A percentile compares a stretch with the other conserved stretches of the same genome.
Evolutionary conservation across 1,140 invertebrate genomes (phyloP).

Genomic region (Ceratoteleas bidentatus): DNA sequence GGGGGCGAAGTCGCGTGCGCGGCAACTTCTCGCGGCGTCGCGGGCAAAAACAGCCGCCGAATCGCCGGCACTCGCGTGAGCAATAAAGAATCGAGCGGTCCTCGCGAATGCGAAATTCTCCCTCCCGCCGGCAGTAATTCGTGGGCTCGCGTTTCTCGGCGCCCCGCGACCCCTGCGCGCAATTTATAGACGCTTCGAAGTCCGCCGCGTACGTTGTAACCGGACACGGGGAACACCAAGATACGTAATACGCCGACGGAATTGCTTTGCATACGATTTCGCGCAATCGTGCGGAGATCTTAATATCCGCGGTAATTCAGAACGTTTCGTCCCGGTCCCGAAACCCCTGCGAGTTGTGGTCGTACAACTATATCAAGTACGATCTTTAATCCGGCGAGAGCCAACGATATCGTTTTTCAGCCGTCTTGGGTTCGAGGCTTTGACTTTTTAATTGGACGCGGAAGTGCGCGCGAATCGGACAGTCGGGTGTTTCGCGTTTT

Average conservation of each 20-base stretch:
- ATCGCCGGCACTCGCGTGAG: conserved; percentile 45
- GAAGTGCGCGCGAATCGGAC: background rate
- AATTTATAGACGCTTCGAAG: conserved; percentile 71
- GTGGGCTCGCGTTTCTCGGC: conserved; percentile 52
- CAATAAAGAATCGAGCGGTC: conserved; percentile 38
- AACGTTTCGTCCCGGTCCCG: conserved; percentile 46
- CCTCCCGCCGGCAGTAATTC: conserved; percentile 44
- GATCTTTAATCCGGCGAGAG: conserved; percentile 22
- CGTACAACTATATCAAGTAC: conserved; percentile 57
- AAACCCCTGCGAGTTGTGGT: conserved; percentile 24
- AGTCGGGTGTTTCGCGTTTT: too few relatives aligned
- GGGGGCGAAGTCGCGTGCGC: conserved; percentile 17
- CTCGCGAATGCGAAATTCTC: conserved; percentile 48
- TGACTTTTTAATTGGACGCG: conserved; percentile 21
- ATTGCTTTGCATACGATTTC: conserved; percentile 78
- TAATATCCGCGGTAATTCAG: conserved; percentile 77
- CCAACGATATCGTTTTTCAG: conserved; percentile 34
- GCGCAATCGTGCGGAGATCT: conserved; percentile 76
- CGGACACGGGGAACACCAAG: conserved; percentile 66
- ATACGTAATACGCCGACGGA: conserved; percentile 65
- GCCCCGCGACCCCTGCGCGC: conserved; percentile 9
- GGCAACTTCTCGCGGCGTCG: background rate
- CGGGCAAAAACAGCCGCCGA: conserved; percentile 21
- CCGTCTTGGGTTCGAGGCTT: background rate
- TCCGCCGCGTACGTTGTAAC: conserved; percentile 67